Evolutionary conservation across 2,888 invertebrate genomes (phyloP).

Genomic region (Acleris laterana): DNA sequence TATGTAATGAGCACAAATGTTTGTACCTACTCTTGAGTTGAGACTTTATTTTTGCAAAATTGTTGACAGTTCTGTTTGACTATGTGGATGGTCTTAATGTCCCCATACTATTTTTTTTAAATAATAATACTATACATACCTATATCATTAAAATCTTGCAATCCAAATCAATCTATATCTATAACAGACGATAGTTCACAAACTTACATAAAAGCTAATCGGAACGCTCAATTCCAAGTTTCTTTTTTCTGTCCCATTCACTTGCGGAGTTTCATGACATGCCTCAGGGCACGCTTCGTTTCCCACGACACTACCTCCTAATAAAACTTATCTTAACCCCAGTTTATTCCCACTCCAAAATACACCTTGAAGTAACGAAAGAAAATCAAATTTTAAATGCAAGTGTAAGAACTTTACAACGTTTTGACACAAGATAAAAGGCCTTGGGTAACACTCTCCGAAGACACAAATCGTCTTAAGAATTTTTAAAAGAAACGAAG

Average conservation of each 20-base stretch:
- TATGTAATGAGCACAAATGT: too few species aligned
- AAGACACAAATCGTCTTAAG: slow-evolving; percentile 57
- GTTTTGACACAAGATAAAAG: slow-evolving; percentile 40
- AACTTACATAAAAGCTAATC: slow-evolving; percentile 54
- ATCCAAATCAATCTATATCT: slow-evolving; percentile 19
- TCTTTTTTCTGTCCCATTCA: slow-evolving; percentile 63
- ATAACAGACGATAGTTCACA: slow-evolving; percentile 36
- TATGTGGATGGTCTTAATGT: too few species aligned
- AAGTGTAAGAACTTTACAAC: slow-evolving; percentile 29
- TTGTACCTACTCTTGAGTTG: too few species aligned
- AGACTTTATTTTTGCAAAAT: too few species aligned
- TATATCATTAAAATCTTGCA: slow-evolving; percentile 1
- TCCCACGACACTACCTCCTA: slow-evolving; percentile 77
- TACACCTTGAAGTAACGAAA: slow-evolving; percentile 18
- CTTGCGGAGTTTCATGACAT: slow-evolving; percentile 76
- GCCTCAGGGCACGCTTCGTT: slow-evolving; percentile 86
- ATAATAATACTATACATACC: neutral
- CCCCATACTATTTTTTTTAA: too few species aligned
- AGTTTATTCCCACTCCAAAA: slow-evolving; percentile 25
- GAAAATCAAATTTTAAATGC: slow-evolving; percentile 25
- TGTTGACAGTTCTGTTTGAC: too few species aligned
- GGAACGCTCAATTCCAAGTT: slow-evolving; percentile 56
- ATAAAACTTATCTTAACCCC: slow-evolving; percentile 45
- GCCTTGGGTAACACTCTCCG: slow-evolving; percentile 49
- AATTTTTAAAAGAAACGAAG: slow-evolving; percentile 46